Base-by-base conservation (phyloP, 2,888 invertebrate species). In the Athrips mouffetella region DNA sequence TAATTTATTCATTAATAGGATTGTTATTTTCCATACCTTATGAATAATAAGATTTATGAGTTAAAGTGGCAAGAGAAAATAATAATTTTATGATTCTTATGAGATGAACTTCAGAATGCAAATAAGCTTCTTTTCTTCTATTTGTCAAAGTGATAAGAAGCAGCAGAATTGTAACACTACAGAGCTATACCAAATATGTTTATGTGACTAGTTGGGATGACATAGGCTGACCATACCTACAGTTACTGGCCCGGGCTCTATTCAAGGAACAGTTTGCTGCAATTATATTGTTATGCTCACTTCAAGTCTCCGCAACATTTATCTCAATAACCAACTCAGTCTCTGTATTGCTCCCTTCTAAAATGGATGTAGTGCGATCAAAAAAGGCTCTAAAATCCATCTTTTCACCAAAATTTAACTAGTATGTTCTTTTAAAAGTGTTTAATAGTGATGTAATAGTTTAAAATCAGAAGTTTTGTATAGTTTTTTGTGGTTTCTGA, bases 211-310 rank as follows among this genome's bases (percentile, higher is more conserved):
- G 11, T 37, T 21, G 18, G 29, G 31, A 30, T 31, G 18, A 44
- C 20, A 44, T 44, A 44, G 44, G 44, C 44, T 44, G 44, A 44
- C 47, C 58, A 61, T 70, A 67, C 67, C 62, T 66, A 69, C 65
- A 51, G 55, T 65, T n/a, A n/a, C n/a, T n/a, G 59, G 3, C 4
- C n/a, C 65, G 70, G 71, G 64, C 76, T 80, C 85, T 82, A 87
- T 87, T 87, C 86, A 87, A 75, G 79, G 80, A 83, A 84, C 83
- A 81, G 72, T 85, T 87, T 75, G 74, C 72, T 69, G 82, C 87
- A 88, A 88, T 88, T 87, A 88, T 67, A 83, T 85, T 80, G 83
- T 88, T 88, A 88, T 83, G 83, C 70, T 82, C 87, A 79, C 85
- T 79, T 79, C 78, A 30, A 45, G 79, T 64, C 79, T 73, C 74